These are phyloP conservation scores for Chrysotoxum bicinctum DNA, from an alignment of 2,888 invertebrate species.

Conservation along the genomic window DNA sequence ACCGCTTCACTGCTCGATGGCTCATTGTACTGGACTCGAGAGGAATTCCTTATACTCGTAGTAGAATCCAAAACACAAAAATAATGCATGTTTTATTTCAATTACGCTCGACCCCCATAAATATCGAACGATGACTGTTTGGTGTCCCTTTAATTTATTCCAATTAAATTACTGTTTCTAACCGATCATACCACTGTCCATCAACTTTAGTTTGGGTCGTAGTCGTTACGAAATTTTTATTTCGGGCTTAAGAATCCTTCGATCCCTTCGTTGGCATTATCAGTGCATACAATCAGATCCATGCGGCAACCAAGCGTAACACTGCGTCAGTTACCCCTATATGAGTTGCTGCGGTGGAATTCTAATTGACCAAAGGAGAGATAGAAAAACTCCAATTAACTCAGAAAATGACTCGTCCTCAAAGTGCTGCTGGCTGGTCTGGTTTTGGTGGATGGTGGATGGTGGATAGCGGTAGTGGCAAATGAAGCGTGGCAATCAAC, in stretches of 20 bases:
- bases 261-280: constrained; percentile 51
- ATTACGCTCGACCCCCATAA: constrained; percentile 68
- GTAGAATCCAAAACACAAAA: background rate
- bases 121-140: constrained; percentile 69
- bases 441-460: background rate
- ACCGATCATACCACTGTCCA: constrained; percentile 60
- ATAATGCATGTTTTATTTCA: constrained; percentile 49
- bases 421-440: constrained; percentile 18
- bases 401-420: constrained; percentile 52
- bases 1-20: constrained; percentile 55
- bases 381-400: constrained; percentile 71
- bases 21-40: background rate
- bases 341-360: constrained; percentile 65
- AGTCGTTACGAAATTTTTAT: constrained; percentile 61
- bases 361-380: constrained; percentile 70
- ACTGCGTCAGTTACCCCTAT: constrained; percentile 65
- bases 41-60: constrained; percentile 29
- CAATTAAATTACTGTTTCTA: constrained; percentile 68
- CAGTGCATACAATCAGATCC: constrained; percentile 72
- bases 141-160: constrained; percentile 72
- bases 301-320: constrained; percentile 62
- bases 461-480: constrained; percentile 34
- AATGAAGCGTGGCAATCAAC: constrained; percentile 70
- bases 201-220: constrained; percentile 34
- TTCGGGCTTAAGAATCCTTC: constrained; percentile 58